Base-by-base conservation (phyloP, 64 coral and sea anemone genomes). In the Actinia tenebrosa region DNA sequence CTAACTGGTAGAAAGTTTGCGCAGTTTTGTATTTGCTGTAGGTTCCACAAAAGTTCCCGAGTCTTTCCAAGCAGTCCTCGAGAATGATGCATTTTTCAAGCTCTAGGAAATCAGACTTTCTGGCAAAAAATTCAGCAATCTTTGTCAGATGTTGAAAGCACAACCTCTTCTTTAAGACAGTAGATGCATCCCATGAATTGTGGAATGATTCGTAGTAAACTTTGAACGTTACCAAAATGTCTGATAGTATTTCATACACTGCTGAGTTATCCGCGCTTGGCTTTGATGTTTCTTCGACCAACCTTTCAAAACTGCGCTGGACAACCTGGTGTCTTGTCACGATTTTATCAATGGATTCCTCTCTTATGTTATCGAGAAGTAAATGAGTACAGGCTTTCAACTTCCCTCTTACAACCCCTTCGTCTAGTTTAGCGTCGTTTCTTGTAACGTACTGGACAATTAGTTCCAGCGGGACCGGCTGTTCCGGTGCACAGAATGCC, bases 311-410 rank as follows among this genome's bases (percentile, higher is more conserved):
- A 45, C 77, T 79, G 30, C 26, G 77, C 18, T 86, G 89, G 23
- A 89, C 80, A 61, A 84, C 88, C 62, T 89, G 62, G 63, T 89
- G 88, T 52, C 56, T 19, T 20, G 75, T 50, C 45, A 90, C 54
- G 19, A 25, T 60, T 3, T 16, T 63, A 16, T 64, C 71, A 56
- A 26, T 26, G 8, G 64, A 71, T 44, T 56, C 64, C 14, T 86
- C 66, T 44, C 44, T 79, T 0, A 79, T 79, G n/a, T 79, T 30
- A 45, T 90, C 89, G 25, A 84, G 8, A 27, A 90, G 27, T 62
- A 90, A 71, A 16, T 83, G 82, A 25, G 82, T 42, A 37, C 89
- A 86, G 27, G 64, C 25, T 58, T 44, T 16, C 37, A 90, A 58
- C 45, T 79, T 79, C 22, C 64, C 69, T 9, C 83, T 43, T 18